These are phyloP conservation scores for Fratercula arctica DNA, from an alignment of 2,797 vertebrate species.

Conservation along the genomic window DNA sequence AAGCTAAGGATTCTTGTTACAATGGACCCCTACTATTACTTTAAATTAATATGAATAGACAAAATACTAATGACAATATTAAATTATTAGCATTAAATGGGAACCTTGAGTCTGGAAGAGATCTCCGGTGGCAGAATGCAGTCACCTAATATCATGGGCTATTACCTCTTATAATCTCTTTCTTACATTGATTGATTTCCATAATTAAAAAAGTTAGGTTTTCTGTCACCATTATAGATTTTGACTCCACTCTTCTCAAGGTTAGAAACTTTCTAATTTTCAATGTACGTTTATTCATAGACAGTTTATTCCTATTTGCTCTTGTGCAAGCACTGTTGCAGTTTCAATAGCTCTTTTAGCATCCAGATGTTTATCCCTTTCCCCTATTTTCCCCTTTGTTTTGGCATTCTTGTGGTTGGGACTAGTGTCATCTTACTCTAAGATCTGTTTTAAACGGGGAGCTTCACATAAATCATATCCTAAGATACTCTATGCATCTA, in stretches of 20 bases:
- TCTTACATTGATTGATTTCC: neutral
- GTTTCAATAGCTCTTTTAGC: neutral
- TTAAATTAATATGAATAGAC: neutral
- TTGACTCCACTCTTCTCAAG: neutral
- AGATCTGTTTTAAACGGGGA: neutral
- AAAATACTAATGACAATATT: neutral
- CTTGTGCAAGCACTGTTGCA: neutral
- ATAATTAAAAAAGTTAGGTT: accelerated
- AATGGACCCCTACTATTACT: neutral
- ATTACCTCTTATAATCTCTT: neutral
- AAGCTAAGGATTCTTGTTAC: neutral
- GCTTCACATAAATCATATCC: neutral
- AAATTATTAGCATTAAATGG: neutral
- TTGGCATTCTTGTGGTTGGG: neutral
- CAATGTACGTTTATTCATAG: neutral
- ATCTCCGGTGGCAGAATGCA: neutral
- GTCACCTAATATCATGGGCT: neutral
- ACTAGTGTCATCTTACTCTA: neutral
- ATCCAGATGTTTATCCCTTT: neutral
- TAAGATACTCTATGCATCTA: neutral
- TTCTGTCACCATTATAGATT: neutral
- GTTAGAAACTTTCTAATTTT: neutral
- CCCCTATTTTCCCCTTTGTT: neutral
- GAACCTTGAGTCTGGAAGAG: neutral
- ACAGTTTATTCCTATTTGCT: neutral